Base-by-base conservation (phyloP, 2,888 invertebrate genomes). In the Drosophila prolongata region DNA sequence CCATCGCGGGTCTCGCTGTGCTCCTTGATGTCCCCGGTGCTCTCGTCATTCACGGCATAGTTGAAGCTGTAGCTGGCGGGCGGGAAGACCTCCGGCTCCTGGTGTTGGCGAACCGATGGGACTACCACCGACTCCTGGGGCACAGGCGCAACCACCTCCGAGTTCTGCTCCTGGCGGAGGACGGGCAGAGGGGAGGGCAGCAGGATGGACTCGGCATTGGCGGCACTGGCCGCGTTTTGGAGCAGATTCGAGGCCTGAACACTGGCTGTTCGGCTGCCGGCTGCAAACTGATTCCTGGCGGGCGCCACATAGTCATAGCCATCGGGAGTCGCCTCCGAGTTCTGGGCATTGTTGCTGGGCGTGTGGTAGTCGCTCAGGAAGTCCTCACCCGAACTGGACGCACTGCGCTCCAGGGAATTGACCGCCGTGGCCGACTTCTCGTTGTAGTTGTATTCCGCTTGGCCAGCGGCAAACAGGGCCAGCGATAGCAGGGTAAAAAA, bases 1-100 rank as follows among this genome's bases (percentile, higher is more conserved):
- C 93, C 93, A 78, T 92, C 91, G 10, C 93, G 92, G 1, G 92
- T 84, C 89, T 94, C 93, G 52, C 91, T 91, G 80, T 94, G 93
- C 57, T 89, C 91, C 85, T 94, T 93, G 59, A 91, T 90, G 80
- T 94, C 93, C 5, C 93, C 93, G 74, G 93, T 93, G 62, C 82
- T 90, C 47, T 91, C 91, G 75, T 93, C 93, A 68, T 93, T 91
- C 1, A 93, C 93, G 40, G 90, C 90, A 72, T 93, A 93, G 43
- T 90, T 91, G 75, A 91, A 93, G 54, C 92, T 92, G 37, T 91
- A 91, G 55, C 86, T 87, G 13, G 90, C 89, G 0, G 90, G 91
- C 0, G 89, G 77, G 58, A 79, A 85, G 49, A 83, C 62, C 47
- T 79, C 89, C 6, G 64, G 60, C 19, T 72, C 65, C n/a, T 66